These are phyloP conservation scores for Malurus melanocephalus DNA, from an alignment of 2,113 vertebrate genomes.

Conservation along the genomic window DNA sequence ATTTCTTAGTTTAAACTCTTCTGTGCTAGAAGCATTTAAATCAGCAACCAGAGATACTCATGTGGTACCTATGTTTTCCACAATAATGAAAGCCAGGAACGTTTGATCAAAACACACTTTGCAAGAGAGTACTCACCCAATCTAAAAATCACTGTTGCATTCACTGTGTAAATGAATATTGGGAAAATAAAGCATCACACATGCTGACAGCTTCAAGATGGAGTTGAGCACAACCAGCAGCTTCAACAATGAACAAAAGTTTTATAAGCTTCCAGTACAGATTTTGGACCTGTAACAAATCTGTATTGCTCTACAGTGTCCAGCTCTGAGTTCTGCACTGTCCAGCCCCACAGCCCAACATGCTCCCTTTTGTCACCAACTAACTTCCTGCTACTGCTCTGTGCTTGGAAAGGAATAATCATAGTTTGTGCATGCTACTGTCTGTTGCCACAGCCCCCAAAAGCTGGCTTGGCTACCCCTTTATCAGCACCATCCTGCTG, in stretches of 20 bases:
- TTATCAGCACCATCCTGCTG: background rate
- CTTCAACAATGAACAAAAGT: background rate
- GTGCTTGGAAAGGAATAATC: background rate
- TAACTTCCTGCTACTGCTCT: background rate
- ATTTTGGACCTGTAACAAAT: background rate
- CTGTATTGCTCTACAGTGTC: background rate
- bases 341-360: too few relatives aligned
- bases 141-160: background rate
- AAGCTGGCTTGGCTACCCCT: background rate
- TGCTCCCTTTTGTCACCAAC: background rate
- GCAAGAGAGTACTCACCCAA: background rate
- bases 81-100: background rate
- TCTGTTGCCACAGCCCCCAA: accelerated
- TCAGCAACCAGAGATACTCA: accelerated
- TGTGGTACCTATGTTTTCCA: background rate
- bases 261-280: background rate
- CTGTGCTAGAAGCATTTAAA: background rate
- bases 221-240: background rate
- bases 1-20: background rate
- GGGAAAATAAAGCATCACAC: background rate
- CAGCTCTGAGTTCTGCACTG: accelerated
- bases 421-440: background rate
- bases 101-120: background rate
- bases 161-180: background rate
- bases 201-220: background rate